These are phyloP conservation scores for Copsychus sechellarum DNA, from an alignment of 2,113 vertebrate genomes.

Conservation along the genomic window DNA sequence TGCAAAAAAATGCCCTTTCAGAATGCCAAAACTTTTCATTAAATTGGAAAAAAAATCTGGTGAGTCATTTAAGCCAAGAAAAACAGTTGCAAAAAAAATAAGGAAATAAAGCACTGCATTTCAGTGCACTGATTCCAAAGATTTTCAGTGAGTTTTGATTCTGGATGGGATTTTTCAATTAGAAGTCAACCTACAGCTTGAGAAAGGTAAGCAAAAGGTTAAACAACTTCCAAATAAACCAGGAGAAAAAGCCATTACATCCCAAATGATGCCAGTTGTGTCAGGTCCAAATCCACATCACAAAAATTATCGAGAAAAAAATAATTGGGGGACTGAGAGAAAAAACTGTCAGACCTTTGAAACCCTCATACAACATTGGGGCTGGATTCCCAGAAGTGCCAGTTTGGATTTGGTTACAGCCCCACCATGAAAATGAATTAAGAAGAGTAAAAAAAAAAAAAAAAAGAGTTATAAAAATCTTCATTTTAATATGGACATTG, in stretches of 20 bases:
- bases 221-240: not conserved
- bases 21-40: slow-evolving; percentile 48
- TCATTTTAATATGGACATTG: not conserved
- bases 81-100: slow-evolving; percentile 6
- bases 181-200: not conserved
- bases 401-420: not conserved
- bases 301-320: not conserved
- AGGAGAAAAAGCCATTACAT: not conserved
- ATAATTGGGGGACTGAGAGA: not conserved
- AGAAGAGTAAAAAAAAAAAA: not conserved
- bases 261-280: not conserved
- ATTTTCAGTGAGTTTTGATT: not conserved
- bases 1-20: slow-evolving; percentile 18
- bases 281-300: not conserved
- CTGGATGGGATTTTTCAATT: not conserved
- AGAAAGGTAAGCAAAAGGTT: not conserved
- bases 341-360: not conserved
- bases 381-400: not conserved
- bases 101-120: not conserved
- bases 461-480: not conserved
- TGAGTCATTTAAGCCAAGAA: slow-evolving; percentile 39
- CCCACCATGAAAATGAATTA: not conserved
- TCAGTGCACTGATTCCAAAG: not conserved
- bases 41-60: slow-evolving; percentile 29
- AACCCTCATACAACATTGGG: not conserved